Base-by-base conservation (phyloP, 2,113 vertebrate species). In the Indri indri region DNA sequence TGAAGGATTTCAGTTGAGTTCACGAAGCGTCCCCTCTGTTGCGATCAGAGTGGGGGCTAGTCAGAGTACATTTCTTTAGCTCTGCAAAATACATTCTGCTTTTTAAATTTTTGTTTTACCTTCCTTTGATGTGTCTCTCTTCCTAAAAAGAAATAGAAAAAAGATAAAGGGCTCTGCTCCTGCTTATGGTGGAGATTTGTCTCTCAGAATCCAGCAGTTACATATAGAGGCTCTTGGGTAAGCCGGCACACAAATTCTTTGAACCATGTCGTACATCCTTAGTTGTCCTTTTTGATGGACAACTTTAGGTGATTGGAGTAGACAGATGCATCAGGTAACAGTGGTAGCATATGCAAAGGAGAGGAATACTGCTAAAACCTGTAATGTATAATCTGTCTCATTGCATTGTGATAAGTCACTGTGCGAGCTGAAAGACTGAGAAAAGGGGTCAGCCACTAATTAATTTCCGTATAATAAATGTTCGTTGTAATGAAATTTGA, bases 401-500 rank as follows among this genome's bases (percentile, higher is more conserved):
- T 11, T 77, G 30, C 32, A 23, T 74, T 59, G 37, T 52, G 47
- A 71, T 50, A 80, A 23, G 2, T 52, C 85, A 23, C 47, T 68
- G 9, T 37, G 65, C 63, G 70, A 94, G 54, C 37, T 74, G 59
- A 93, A 66, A 95, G 32, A 25, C 37, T 54, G 20, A 37, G 65
- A 83, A 81, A 90, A 88, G 32, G 7, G 66, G 18, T 85, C 83
- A 89, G 50, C 30, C 25, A 25, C 80, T 96, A 81, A 86, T 42
- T 88, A 66, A 54, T 81, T 74, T 63, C 32, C 54, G 70, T 65
- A 79, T 32, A 79, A 37, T 76, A 80, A 86, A 23, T 90, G 8
- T 61, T 70, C 84, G 54, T 76, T 84, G 37, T 83, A 50, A 84
- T 88, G 52, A 87, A 93, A 89, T 87, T 94, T 76, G 16, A 90